Percentiles rank a stretch among this genome's conserved stretches.
These are phyloP conservation scores for Riptortus pedestris DNA, from an alignment of 1,140 invertebrate species.

Conservation along the genomic window DNA sequence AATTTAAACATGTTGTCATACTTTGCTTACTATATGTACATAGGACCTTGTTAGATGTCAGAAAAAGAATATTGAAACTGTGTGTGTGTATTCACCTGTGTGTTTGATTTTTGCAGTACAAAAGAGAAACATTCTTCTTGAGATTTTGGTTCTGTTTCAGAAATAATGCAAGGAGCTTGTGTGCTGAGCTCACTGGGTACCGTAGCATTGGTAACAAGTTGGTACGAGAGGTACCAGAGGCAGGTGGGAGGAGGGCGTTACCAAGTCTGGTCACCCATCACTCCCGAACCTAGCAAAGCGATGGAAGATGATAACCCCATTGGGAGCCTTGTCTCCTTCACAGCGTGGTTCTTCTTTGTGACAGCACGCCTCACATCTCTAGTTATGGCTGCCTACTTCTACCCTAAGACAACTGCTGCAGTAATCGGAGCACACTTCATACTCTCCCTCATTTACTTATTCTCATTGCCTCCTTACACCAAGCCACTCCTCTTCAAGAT, in stretches of 20 bases:
- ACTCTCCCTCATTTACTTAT: slow-evolving; percentile 26
- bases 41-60: no score
- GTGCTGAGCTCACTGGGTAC: slow-evolving; percentile 23
- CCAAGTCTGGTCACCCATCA: slow-evolving; percentile 19
- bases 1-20: no score
- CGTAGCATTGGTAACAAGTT: slow-evolving; percentile 15
- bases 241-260: slow-evolving; percentile 27
- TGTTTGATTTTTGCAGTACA: no score
- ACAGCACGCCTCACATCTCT: slow-evolving; percentile 23
- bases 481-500: slow-evolving; percentile 21
- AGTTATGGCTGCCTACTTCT: slow-evolving; percentile 20
- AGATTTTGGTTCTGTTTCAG: no score
- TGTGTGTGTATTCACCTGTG: no score
- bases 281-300: not conserved
- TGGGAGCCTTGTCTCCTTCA: slow-evolving; percentile 26
- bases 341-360: slow-evolving; percentile 29
- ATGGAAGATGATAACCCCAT: slow-evolving; percentile 27
- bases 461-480: slow-evolving; percentile 14
- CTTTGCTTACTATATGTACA: no score
- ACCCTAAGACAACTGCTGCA: slow-evolving; percentile 7
- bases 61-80: no score
- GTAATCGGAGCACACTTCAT: slow-evolving; percentile 22
- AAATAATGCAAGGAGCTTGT: slow-evolving; percentile 22
- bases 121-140: no score
- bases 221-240: slow-evolving; percentile 29